A percentile compares a stretch with the other conserved stretches of the same genome.
Conservation (phyloP, 1,140 invertebrate genomes). For the Drosophila kanapiae region DNA sequence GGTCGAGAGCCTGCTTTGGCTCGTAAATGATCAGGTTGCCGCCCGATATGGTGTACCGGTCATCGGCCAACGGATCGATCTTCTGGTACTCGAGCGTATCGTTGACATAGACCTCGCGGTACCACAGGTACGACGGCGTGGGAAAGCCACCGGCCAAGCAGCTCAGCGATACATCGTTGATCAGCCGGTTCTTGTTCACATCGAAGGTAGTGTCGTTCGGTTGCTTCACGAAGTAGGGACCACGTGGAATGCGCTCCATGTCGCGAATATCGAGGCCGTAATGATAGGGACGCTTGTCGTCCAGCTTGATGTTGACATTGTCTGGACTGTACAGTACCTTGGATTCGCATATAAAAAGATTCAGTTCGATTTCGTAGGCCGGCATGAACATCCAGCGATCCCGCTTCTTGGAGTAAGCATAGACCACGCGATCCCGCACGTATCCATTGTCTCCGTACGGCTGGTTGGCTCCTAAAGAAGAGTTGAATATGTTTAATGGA, state of each 20-base stretch:
- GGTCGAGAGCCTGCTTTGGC: slow-evolving; percentile 92
- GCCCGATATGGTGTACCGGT: slow-evolving; percentile 94
- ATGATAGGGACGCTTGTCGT: slow-evolving; percentile 92
- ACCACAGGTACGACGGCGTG: slow-evolving; percentile 96
- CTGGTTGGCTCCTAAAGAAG: slow-evolving; percentile 59
- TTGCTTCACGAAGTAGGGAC: slow-evolving; percentile 95
- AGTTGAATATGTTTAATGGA: background rate
- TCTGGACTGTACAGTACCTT: slow-evolving; percentile 89
- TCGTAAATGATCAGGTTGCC: slow-evolving; percentile 95
- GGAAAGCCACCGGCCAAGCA: slow-evolving; percentile 96
- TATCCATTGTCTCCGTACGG: slow-evolving; percentile 73
- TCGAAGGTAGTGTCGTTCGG: slow-evolving; percentile 94
- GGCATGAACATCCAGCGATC: slow-evolving; percentile 94
- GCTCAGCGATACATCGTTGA: slow-evolving; percentile 91
- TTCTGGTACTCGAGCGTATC: slow-evolving; percentile 89
- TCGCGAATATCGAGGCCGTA: slow-evolving; percentile 93
- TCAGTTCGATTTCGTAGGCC: slow-evolving; percentile 90
- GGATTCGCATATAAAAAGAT: slow-evolving; percentile 96
- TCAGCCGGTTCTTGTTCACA: slow-evolving; percentile 89
- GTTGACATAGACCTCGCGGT: slow-evolving; percentile 93
- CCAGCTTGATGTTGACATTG: slow-evolving; percentile 85
- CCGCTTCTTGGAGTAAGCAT: slow-evolving; percentile 89
- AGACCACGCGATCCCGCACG: slow-evolving; percentile 87
- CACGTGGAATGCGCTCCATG: slow-evolving; percentile 92
- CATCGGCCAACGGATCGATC: slow-evolving; percentile 92